Conservation (phyloP, 2,113 vertebrate genomes). For the Perca schrenkii region DNA sequence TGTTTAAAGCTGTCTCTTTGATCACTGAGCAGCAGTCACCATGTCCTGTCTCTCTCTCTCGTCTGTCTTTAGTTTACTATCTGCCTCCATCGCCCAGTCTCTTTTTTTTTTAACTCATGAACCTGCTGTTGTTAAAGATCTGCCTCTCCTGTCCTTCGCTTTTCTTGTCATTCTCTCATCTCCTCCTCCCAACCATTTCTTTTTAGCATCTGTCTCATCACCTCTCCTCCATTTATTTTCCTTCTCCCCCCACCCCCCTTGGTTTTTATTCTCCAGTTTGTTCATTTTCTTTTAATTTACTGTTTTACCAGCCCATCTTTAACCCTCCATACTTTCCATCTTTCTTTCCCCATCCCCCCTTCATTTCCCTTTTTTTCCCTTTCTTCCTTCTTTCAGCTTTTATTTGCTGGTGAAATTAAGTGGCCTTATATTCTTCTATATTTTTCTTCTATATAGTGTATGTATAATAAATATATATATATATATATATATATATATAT, state of each 20-base stretch:
- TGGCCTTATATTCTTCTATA: neutral
- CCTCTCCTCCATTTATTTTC: neutral
- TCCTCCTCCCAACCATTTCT: neutral
- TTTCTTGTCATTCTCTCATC: neutral
- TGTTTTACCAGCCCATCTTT: neutral
- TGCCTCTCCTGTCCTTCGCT: neutral
- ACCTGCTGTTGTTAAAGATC: constrained; percentile 33
- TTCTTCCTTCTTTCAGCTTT: neutral
- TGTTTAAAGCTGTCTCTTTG: constrained; percentile 72
- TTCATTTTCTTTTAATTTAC: neutral
- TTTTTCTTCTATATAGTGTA: neutral
- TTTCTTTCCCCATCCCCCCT: neutral
- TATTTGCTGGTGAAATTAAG: neutral
- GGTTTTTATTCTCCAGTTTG: neutral
- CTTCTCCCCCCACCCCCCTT: no score
- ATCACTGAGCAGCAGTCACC: constrained; percentile 54
- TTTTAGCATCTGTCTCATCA: neutral
- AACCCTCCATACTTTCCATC: neutral
- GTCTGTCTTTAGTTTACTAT: neutral
- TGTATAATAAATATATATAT: no score
- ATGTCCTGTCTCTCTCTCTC: constrained; percentile 15
- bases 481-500: neutral
- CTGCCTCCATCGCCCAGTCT: neutral
- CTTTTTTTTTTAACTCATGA: neutral
- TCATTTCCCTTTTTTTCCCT: neutral